These are phyloP conservation scores for Mythimna lalbum DNA, from an alignment of 2,888 invertebrate genomes.

Conservation along the genomic window DNA sequence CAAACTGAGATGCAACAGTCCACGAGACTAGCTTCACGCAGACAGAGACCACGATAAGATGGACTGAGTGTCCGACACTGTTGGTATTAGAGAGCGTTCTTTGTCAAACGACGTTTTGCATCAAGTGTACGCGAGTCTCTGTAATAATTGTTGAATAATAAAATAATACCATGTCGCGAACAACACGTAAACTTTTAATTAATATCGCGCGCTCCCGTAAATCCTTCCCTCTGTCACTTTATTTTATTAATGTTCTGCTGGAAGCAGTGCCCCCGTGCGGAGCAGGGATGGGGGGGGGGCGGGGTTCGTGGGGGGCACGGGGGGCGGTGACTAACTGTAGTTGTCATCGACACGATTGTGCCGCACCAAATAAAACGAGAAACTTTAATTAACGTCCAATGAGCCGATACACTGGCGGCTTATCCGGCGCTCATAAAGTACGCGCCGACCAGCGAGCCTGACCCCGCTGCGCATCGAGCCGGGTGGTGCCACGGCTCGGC, in stretches of 20 bases:
- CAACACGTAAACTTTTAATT: conserved; percentile 52
- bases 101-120: background rate
- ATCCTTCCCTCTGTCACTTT: conserved; percentile 48
- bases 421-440: conserved; percentile 47
- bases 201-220: conserved; percentile 48
- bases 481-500: background rate
- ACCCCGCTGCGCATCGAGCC: background rate
- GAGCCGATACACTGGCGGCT: conserved; percentile 55
- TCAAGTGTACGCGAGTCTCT: background rate
- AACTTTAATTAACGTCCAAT: conserved; percentile 66
- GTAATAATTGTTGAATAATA: conserved; percentile 4
- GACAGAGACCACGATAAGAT: background rate
- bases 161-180: conserved; percentile 34
- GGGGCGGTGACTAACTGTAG: conserved; percentile 21
- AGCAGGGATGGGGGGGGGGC: background rate
- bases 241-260: conserved; percentile 48
- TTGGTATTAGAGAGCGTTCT: background rate
- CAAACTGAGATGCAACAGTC: background rate
- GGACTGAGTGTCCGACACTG: background rate
- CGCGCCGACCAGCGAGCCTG: conserved; percentile 18
- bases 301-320: too few species aligned
- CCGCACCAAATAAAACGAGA: conserved; percentile 55
- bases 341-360: conserved; percentile 57
- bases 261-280: conserved; percentile 10
- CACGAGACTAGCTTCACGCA: too few species aligned